Percentiles rank a stretch among this genome's conserved stretches.
Conservation (phyloP, 2,888 invertebrate genomes). For the Cerceris rybyensis region DNA sequence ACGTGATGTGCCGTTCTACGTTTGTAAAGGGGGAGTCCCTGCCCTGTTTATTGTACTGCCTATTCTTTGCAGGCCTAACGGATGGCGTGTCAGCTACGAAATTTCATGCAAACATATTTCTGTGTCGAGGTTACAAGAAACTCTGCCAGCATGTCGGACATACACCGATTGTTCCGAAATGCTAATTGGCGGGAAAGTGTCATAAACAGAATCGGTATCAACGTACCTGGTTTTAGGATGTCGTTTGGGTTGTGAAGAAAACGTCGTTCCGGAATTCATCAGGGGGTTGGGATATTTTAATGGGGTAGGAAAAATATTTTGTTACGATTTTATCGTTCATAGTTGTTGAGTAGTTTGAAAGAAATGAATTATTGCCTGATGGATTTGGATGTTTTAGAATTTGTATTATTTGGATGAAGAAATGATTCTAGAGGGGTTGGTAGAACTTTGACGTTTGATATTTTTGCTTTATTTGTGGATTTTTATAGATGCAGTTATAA, state of each 20-base stretch:
- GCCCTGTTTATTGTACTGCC: slow-evolving; percentile 38
- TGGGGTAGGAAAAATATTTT: neutral
- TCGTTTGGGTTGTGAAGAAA: neutral
- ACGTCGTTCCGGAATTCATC: neutral
- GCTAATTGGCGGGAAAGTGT: slow-evolving; percentile 3
- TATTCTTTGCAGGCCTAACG: slow-evolving; percentile 18
- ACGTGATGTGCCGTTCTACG: slow-evolving; percentile 27
- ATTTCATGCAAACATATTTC: slow-evolving; percentile 4
- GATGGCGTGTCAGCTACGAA: slow-evolving; percentile 7
- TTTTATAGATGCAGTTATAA: no score
- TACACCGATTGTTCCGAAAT: neutral
- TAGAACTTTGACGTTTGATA: no score
- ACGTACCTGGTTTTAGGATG: neutral
- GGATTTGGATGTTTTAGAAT: no score
- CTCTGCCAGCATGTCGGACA: neutral
- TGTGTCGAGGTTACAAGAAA: neutral
- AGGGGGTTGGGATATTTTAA: neutral
- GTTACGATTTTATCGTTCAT: neutral
- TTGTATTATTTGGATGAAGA: no score
- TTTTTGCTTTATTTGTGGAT: no score
- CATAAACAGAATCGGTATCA: neutral
- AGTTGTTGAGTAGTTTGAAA: no score
- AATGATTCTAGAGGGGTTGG: no score
- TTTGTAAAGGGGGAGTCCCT: slow-evolving; percentile 23
- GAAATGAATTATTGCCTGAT: no score